A percentile compares a stretch with the other conserved stretches of the same genome.
These are phyloP conservation scores for Maniola jurtina DNA, from an alignment of 1,140 invertebrate genomes.

Conservation along the genomic window DNA sequence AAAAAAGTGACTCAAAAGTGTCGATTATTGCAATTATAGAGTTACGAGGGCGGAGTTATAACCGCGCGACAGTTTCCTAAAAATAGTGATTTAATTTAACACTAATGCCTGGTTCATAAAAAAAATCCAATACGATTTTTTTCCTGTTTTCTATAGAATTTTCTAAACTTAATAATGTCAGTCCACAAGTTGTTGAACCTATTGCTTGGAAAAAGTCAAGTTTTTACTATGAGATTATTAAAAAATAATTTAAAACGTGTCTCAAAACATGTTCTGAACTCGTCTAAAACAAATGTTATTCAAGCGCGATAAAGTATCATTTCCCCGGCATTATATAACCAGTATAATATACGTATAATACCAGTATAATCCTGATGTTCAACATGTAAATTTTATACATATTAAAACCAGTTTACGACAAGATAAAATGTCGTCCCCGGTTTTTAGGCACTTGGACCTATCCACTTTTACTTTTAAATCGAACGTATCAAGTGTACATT, in stretches of 20 bases:
- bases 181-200: no score
- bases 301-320: constrained; percentile 3
- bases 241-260: constrained; percentile 17
- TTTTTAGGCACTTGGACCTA: background rate
- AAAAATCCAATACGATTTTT: no score
- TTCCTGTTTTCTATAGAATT: no score
- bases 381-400: constrained; percentile 9
- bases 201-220: no score
- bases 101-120: no score
- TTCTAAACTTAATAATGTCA: no score
- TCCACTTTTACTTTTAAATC: constrained; percentile 28
- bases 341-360: background rate
- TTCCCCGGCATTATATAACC: constrained; percentile 22
- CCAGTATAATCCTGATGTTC: background rate
- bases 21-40: no score
- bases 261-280: constrained; percentile 25
- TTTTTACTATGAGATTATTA: background rate
- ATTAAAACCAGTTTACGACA: background rate
- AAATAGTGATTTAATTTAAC: no score
- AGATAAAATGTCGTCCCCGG: constrained; percentile 10
- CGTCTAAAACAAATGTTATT: constrained; percentile 7
- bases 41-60: no score
- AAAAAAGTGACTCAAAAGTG: no score
- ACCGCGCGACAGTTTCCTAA: no score
- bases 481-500: constrained; percentile 1